These are phyloP conservation scores for Andrena chrysosceles DNA, from an alignment of 2,888 invertebrate genomes.

Conservation along the genomic window DNA sequence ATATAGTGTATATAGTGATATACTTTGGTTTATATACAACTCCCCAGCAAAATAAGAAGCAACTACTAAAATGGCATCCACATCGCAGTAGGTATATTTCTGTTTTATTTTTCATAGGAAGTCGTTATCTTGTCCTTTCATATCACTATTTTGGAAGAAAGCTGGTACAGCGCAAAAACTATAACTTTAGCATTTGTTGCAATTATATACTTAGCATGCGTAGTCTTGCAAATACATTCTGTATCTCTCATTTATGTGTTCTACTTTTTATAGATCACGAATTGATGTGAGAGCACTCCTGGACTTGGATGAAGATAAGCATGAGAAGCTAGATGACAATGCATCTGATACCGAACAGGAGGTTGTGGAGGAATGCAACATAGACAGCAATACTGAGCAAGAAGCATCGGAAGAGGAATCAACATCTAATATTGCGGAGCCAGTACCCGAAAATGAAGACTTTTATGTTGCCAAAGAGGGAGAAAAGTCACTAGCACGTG, in stretches of 20 bases:
- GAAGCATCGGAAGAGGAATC: not conserved
- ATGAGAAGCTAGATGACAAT: not conserved
- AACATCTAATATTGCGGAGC: not conserved
- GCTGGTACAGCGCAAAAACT: not conserved
- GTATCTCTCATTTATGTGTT: constrained; percentile 1
- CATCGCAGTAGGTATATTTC: not conserved
- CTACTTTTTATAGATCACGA: not conserved
- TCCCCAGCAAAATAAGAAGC: not conserved
- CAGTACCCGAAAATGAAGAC: too few species aligned
- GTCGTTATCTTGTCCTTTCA: not conserved
- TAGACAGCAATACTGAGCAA: not conserved
- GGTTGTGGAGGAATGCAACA: not conserved
- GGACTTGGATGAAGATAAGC: not conserved
- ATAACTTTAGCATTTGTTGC: not conserved
- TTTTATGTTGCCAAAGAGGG: too few species aligned
- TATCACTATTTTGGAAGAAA: not conserved
- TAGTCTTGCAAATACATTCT: not conserved
- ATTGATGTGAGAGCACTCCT: not conserved
- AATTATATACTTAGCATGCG: not conserved
- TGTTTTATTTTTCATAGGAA: not conserved
- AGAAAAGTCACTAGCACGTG: too few species aligned
- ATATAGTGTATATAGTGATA: not conserved
- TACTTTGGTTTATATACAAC: not conserved
- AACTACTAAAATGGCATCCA: constrained; percentile 4
- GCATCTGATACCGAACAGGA: not conserved